A percentile compares a stretch with the other conserved stretches of the same genome.
phyloP scores from a whole-genome alignment of 2,888 invertebrate species.

The Nemurella pictetii region DNA sequence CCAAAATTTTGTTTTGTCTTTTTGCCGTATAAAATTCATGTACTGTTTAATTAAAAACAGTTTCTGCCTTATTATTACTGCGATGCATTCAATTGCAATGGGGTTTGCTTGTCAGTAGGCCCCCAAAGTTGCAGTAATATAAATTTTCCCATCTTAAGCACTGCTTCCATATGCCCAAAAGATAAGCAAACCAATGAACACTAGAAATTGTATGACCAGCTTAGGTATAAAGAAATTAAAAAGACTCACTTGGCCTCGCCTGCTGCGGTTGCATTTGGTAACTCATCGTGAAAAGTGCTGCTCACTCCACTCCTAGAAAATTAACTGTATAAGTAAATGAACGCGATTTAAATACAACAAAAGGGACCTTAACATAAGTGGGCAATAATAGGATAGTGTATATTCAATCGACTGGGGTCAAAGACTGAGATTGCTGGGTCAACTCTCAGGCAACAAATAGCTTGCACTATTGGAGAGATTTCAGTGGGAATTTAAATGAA shows the following conservation, averaged over 20 bases:
- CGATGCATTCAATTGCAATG: too few species aligned
- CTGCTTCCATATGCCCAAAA: too few species aligned
- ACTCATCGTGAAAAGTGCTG: constrained; percentile 70
- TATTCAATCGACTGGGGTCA: background rate
- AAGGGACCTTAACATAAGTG: too few species aligned
- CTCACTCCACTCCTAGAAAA: constrained; percentile 64
- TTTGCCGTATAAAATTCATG: too few species aligned
- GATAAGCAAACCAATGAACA: too few species aligned
- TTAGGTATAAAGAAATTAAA: constrained; percentile 21
- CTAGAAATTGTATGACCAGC: too few species aligned
- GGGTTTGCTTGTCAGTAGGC: too few species aligned
- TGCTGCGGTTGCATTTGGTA: constrained; percentile 80
- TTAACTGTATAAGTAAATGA: constrained; percentile 40
- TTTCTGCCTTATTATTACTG: too few species aligned
- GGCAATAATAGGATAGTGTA: constrained; percentile 28
- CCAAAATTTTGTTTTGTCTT: too few species aligned
- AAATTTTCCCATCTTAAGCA: too few species aligned
- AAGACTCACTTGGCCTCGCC: constrained; percentile 84
- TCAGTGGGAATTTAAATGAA: background rate
- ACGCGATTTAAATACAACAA: background rate
- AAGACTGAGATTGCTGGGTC: background rate
- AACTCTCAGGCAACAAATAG: background rate
- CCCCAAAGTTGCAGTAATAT: too few species aligned
- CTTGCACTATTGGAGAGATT: background rate
- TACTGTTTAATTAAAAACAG: too few species aligned